Conservation (phyloP, 2,888 invertebrate genomes). For the Caenorhabditis becei region DNA sequence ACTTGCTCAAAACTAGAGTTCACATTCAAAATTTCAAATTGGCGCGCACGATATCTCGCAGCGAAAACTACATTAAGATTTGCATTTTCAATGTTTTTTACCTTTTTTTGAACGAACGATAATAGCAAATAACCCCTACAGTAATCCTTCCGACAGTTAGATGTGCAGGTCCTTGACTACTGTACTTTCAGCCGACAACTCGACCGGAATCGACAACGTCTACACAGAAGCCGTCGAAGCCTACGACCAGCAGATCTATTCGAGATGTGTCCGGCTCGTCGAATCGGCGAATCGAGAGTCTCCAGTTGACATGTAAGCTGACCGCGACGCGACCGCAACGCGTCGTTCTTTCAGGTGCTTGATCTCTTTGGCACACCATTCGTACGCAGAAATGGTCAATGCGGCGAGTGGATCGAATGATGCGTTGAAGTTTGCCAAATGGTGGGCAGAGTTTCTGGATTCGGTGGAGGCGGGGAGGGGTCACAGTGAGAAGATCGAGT, state of each 20-base stretch:
- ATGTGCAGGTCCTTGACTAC: no score
- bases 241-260: slow-evolving; percentile 70
- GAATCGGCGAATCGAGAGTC: slow-evolving; percentile 64
- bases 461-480: slow-evolving; percentile 60
- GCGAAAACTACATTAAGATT: no score
- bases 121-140: no score
- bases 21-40: no score
- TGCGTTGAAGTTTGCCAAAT: slow-evolving; percentile 61
- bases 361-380: slow-evolving; percentile 67
- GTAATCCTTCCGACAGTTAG: no score
- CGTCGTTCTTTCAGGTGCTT: slow-evolving; percentile 59
- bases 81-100: no score
- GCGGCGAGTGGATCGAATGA: slow-evolving; percentile 60
- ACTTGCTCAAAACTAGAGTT: no score
- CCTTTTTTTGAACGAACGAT: no score
- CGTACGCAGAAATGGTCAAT: slow-evolving; percentile 64
- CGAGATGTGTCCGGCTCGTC: slow-evolving; percentile 66
- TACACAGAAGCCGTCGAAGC: slow-evolving; percentile 64
- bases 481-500: slow-evolving; percentile 56
- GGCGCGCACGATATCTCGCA: no score
- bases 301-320: slow-evolving; percentile 62
- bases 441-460: slow-evolving; percentile 68
- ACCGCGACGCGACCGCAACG: no score
- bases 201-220: slow-evolving; percentile 39
- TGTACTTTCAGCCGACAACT: slow-evolving; percentile 42